These are phyloP conservation scores for Dasypogon diadema DNA, from an alignment of 2,888 invertebrate genomes.

Conservation along the genomic window DNA sequence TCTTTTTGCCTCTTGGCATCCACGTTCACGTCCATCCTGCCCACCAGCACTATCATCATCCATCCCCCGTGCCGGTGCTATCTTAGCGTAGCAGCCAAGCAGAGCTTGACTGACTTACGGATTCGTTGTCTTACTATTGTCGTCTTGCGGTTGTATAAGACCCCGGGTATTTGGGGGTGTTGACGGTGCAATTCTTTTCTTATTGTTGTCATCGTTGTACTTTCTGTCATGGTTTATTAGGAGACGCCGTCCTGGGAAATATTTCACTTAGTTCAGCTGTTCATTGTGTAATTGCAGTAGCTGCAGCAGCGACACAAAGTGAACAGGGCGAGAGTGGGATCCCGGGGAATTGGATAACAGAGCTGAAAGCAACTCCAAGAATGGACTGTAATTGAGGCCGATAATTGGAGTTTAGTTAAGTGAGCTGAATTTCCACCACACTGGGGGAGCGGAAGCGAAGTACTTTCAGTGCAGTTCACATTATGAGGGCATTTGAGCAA, in stretches of 20 bases:
- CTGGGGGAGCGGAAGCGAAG: background rate
- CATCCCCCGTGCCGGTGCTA: background rate
- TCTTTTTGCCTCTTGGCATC: background rate
- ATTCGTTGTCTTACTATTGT: slow-evolving; percentile 44
- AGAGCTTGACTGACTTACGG: slow-evolving; percentile 34
- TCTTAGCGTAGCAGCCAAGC: background rate
- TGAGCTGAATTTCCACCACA: background rate
- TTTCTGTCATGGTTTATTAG: slow-evolving; percentile 46
- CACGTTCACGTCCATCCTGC: background rate
- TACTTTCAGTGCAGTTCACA: background rate
- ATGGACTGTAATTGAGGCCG: slow-evolving; percentile 46
- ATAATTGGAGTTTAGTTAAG: slow-evolving; percentile 47
- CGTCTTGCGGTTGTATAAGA: slow-evolving; percentile 32
- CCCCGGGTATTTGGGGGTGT: slow-evolving; percentile 37
- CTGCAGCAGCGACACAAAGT: slow-evolving; percentile 8
- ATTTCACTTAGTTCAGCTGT: slow-evolving; percentile 50
- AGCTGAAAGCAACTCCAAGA: slow-evolving; percentile 23
- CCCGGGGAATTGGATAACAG: background rate
- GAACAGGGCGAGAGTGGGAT: background rate
- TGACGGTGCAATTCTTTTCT: slow-evolving; percentile 49
- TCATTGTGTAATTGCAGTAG: slow-evolving; percentile 46
- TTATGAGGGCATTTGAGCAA: too few relatives aligned
- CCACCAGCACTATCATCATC: background rate
- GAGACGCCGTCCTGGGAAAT: slow-evolving; percentile 43
- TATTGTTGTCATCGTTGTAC: slow-evolving; percentile 47